Conservation (phyloP, 2,113 vertebrate genomes). For the Gavia stellata region DNA sequence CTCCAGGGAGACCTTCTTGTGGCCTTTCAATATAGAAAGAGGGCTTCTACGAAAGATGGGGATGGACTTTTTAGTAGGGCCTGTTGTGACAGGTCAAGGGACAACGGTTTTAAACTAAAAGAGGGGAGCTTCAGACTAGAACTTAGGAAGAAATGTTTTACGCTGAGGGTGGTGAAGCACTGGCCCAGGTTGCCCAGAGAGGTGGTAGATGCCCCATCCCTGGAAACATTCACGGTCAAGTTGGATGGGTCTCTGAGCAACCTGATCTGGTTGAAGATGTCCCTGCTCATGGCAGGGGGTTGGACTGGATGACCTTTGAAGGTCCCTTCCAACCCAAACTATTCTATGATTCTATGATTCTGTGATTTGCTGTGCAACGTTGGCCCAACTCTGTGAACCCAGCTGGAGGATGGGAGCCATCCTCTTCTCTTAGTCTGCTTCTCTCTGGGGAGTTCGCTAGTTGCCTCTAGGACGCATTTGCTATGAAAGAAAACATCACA, state of each 20-base stretch:
- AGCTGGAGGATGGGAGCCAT: background rate
- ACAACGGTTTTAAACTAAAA: background rate
- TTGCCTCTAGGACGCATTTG: background rate
- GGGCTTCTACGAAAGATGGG: no score
- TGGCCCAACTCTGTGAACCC: background rate
- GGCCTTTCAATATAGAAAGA: background rate
- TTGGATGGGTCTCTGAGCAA: background rate
- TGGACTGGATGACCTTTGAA: background rate
- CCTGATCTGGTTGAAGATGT: background rate
- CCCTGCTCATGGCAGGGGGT: background rate
- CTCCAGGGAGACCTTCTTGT: fast-evolving
- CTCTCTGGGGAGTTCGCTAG: background rate
- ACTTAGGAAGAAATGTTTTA: background rate
- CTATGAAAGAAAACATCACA: background rate
- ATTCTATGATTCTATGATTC: background rate
- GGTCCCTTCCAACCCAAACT: background rate
- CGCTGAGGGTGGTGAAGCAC: fast-evolving
- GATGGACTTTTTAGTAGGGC: background rate
- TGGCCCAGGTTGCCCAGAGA: background rate
- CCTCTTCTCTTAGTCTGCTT: background rate
- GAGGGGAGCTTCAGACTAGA: fast-evolving
- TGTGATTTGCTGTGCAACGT: background rate
- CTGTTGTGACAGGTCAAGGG: fast-evolving
- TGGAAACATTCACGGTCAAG: background rate
- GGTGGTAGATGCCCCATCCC: background rate